These are phyloP conservation scores for Drosophila recens DNA, from an alignment of 2,888 invertebrate genomes.

Conservation along the genomic window DNA sequence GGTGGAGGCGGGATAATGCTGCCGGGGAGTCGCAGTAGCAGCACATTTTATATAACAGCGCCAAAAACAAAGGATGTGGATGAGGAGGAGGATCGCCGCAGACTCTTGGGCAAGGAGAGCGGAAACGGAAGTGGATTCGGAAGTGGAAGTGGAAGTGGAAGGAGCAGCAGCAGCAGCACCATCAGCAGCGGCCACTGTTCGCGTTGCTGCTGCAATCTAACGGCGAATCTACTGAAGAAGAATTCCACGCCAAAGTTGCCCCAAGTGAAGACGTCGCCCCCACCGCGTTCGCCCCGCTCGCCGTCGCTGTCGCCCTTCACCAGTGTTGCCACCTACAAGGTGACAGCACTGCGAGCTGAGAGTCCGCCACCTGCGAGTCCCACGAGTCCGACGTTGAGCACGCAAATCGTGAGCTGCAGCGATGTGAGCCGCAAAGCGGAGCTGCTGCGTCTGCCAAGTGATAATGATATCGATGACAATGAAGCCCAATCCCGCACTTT, in stretches of 20 bases:
- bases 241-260: background rate
- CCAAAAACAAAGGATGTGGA: background rate
- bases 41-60: constrained; percentile 81
- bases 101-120: constrained; percentile 37
- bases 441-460: constrained; percentile 66
- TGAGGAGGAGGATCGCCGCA: constrained; percentile 69
- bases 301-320: constrained; percentile 68
- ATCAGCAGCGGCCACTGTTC: constrained; percentile 75
- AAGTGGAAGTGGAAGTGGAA: constrained; percentile 31
- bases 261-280: constrained; percentile 18
- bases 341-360: constrained; percentile 51
- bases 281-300: constrained; percentile 63
- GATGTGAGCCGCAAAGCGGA: constrained; percentile 76
- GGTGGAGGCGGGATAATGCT: background rate
- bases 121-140: constrained; percentile 23
- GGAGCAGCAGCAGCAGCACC: constrained; percentile 31
- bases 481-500: constrained; percentile 33
- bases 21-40: constrained; percentile 63
- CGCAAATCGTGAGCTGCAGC: constrained; percentile 71
- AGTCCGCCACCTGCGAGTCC: constrained; percentile 58
- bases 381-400: constrained; percentile 63
- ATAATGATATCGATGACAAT: constrained; percentile 33
- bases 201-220: constrained; percentile 82
- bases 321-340: constrained; percentile 65
- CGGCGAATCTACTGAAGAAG: constrained; percentile 6